Percentiles rank a stretch among this genome's conserved stretches.
These are phyloP conservation scores for Syrphus vitripennis DNA, from an alignment of 2,888 invertebrate genomes.

Conservation along the genomic window DNA sequence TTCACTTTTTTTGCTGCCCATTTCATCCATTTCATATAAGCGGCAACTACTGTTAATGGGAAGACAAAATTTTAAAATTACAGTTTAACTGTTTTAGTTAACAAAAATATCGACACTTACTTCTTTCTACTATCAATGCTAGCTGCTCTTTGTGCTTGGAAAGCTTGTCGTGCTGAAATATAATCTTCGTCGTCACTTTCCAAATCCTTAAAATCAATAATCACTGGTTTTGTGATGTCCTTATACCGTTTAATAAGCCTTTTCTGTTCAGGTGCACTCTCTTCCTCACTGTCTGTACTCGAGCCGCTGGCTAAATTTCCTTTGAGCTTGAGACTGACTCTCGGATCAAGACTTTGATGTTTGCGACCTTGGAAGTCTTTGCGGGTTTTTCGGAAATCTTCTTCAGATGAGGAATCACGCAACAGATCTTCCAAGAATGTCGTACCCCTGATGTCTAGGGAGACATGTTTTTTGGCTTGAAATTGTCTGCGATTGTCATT, in stretches of 20 bases:
- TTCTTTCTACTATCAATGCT: constrained; percentile 85
- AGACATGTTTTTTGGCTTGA: constrained; percentile 81
- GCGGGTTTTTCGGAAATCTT: constrained; percentile 80
- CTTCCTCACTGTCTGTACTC: constrained; percentile 80
- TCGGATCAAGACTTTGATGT: constrained; percentile 81
- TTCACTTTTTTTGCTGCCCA: constrained; percentile 83
- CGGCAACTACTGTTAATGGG: constrained; percentile 75
- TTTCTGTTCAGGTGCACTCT: constrained; percentile 79
- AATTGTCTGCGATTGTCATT: constrained; percentile 80
- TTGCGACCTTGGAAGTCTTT: constrained; percentile 81
- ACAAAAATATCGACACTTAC: too few species aligned
- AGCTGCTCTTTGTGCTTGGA: constrained; percentile 84
- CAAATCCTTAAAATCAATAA: constrained; percentile 80
- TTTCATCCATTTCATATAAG: constrained; percentile 85
- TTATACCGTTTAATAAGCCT: constrained; percentile 80
- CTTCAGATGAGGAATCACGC: constrained; percentile 80
- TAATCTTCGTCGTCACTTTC: constrained; percentile 82
- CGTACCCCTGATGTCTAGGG: constrained; percentile 80
- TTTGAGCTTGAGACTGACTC: constrained; percentile 81
- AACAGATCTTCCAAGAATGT: constrained; percentile 80
- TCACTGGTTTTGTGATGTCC: constrained; percentile 81
- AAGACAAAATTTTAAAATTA: neutral
- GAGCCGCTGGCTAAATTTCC: constrained; percentile 78
- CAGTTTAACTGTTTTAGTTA: neutral
- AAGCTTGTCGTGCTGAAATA: constrained; percentile 83